Evolutionary conservation across 1,140 invertebrate genomes (phyloP).

Genomic region (Drosophila eugracilis): DNA sequence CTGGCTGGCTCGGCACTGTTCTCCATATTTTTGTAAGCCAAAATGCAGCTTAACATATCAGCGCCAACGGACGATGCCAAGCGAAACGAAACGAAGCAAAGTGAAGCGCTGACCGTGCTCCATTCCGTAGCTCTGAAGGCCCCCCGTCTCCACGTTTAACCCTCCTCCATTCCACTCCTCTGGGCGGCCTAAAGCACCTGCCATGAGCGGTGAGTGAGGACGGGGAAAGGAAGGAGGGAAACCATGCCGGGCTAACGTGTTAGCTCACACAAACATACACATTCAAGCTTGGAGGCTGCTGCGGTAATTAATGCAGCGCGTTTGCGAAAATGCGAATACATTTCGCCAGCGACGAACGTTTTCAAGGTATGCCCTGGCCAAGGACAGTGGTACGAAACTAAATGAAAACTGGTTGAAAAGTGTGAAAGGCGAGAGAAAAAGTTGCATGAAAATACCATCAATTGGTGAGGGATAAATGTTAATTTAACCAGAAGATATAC

Average conservation of each 20-base stretch:
- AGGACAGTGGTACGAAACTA: slow-evolving; percentile 5
- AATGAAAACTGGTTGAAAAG: not conserved
- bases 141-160: not conserved
- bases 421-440: not conserved
- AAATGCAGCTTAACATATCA: slow-evolving; percentile 82
- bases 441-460: too few relatives aligned
- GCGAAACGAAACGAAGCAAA: slow-evolving; percentile 54
- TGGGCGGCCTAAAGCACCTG: slow-evolving; percentile 61
- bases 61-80: slow-evolving; percentile 51
- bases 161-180: not conserved
- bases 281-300: slow-evolving; percentile 61
- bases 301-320: slow-evolving; percentile 82
- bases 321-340: slow-evolving; percentile 83
- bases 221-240: not conserved
- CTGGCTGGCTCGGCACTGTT: slow-evolving; percentile 14
- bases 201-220: not conserved
- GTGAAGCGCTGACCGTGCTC: slow-evolving; percentile 68
- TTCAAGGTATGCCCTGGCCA: slow-evolving; percentile 54
- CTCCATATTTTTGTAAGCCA: slow-evolving; percentile 80
- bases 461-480: too few relatives aligned
- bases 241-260: slow-evolving; percentile 35
- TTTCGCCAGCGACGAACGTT: slow-evolving; percentile 63
- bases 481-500: too few relatives aligned
- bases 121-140: slow-evolving; percentile 18
- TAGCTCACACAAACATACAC: slow-evolving; percentile 32